phyloP scores from a whole-genome alignment of 2,113 vertebrate genomes.

The Chlorocebus sabaeus region DNA sequence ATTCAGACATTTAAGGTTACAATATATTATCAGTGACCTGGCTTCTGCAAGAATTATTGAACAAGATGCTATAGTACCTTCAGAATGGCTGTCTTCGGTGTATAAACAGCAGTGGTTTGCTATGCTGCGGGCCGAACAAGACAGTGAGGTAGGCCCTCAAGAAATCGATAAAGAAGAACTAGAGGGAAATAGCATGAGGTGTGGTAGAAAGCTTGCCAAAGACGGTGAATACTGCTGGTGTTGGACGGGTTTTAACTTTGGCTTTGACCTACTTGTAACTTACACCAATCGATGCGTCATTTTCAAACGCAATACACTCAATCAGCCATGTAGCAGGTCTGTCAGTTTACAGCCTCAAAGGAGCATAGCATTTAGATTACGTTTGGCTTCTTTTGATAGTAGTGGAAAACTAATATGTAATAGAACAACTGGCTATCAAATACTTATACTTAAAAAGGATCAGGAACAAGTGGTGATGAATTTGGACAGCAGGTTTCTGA shows the following conservation, averaged over 20 bases:
- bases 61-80: conserved; percentile 91
- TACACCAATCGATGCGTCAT: conserved; percentile 96
- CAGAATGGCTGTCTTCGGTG: conserved; percentile 61
- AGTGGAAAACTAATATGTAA: conserved; percentile 93
- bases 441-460: conserved; percentile 96
- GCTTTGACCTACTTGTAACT: conserved; percentile 95
- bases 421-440: conserved; percentile 94
- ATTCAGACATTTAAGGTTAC: conserved; percentile 91
- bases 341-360: conserved; percentile 94
- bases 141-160: no score
- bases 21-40: conserved; percentile 97
- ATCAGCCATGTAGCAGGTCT: conserved; percentile 93
- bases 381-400: conserved; percentile 93
- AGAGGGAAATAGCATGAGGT: no score
- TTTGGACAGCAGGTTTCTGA: conserved; percentile 93
- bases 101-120: no score
- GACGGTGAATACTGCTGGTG: conserved; percentile 91
- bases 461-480: conserved; percentile 99
- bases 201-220: no score
- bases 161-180: no score
- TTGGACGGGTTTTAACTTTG: conserved; percentile 98
- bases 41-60: conserved; percentile 94
- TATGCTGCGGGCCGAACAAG: no score
- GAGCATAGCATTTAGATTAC: conserved; percentile 94
- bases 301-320: conserved; percentile 96